These are phyloP conservation scores for Eumerus sabulonum DNA, from an alignment of 2,888 invertebrate genomes.

Conservation along the genomic window DNA sequence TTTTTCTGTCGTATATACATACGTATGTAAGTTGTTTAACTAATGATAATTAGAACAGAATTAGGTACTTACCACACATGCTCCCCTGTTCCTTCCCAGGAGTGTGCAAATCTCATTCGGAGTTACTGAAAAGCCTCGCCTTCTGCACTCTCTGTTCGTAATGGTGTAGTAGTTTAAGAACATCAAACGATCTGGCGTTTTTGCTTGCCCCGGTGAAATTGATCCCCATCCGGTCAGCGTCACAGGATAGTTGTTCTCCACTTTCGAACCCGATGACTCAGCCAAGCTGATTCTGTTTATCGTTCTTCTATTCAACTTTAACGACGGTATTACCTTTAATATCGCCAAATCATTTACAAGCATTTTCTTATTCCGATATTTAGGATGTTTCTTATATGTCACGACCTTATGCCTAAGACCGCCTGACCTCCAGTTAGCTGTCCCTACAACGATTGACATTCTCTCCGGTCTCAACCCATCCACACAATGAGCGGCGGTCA, in stretches of 20 bases:
- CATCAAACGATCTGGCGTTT: constrained; percentile 74
- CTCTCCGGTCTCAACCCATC: constrained; percentile 70
- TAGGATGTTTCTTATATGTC: constrained; percentile 73
- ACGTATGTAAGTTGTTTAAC: too few species aligned
- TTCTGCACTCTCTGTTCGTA: constrained; percentile 75
- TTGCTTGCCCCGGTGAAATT: constrained; percentile 69
- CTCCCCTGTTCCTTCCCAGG: constrained; percentile 73
- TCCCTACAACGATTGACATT: constrained; percentile 73
- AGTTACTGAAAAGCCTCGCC: constrained; percentile 74
- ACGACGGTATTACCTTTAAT: constrained; percentile 73
- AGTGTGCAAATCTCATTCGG: constrained; percentile 76
- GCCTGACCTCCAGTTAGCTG: constrained; percentile 71
- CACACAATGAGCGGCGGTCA: constrained; percentile 78
- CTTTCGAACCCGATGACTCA: constrained; percentile 62
- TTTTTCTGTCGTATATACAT: too few species aligned
- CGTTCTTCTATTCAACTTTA: constrained; percentile 70
- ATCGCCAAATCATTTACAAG: constrained; percentile 76
- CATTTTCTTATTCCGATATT: constrained; percentile 70
- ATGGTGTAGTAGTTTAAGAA: constrained; percentile 75
- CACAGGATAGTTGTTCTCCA: constrained; percentile 72
- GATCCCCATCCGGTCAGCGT: constrained; percentile 78
- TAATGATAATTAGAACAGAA: too few species aligned
- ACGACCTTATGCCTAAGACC: constrained; percentile 73
- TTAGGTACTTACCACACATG: constrained; percentile 76
- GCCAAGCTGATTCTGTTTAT: constrained; percentile 72